Base-by-base conservation (phyloP, 2,888 invertebrate genomes). In the Drosophila acutilabella region DNA sequence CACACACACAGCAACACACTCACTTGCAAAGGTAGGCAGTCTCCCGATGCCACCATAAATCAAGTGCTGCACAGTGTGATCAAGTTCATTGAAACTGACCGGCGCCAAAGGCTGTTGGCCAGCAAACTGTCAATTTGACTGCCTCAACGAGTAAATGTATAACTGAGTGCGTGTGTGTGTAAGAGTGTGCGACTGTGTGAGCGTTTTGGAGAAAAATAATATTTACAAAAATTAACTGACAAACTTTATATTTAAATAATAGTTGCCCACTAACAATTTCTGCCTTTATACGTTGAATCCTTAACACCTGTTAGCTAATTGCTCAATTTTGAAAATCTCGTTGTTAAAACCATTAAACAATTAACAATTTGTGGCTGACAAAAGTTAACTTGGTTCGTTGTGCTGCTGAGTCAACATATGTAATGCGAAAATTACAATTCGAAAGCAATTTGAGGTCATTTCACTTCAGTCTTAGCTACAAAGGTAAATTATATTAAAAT, bases 21-120 rank as follows among this genome's bases (percentile, higher is more conserved):
- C 10, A 16, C 8, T 54, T 23, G 47, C 16, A 8, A 16, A 54
- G 67, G 69, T 62, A 73, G 64, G 68, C 57, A 76, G 64, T 73
- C 64, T 62, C 41, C 60, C 45, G 62, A 72, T 72, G 80, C 66
- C 60, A 68, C 69, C 76, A 83, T 83, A 83, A 81, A 83, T 83
- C 84, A 81, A 76, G 74, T 52, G 69, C 45, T 53, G 70, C 71
- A 81, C 84, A 81, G 81, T 84, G 81, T 59, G 74, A 48, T 76
- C 57, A 67, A 65, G 67, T 76, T 66, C 67, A 64, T 71, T 76
- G 62, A 52, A 62, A 60, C 51, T 4, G 13, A 36, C 36, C 36
- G 65, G 52, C 65, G 60, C 74, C 62, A 69, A 61, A 76, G 72
- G 72, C 75, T 71, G 74, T 75, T 75, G 76, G 76, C 74, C 76